Evolutionary conservation across 2,797 vertebrate species (phyloP).

Genomic region (Chromobotia macracanthus): DNA sequence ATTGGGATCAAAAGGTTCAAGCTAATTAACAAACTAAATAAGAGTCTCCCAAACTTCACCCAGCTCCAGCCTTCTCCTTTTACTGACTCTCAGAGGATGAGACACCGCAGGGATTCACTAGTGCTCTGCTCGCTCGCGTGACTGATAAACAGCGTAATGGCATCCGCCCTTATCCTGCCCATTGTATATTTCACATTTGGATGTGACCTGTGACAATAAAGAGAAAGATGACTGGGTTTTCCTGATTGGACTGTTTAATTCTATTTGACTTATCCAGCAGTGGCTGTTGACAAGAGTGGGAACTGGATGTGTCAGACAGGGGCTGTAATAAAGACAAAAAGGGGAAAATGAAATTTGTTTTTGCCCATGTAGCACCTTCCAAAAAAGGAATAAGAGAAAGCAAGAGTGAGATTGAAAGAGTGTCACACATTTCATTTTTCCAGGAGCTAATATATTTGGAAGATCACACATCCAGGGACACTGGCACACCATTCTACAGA

Average conservation of each 20-base stretch:
- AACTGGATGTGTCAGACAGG: conserved; percentile 74
- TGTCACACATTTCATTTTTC: conserved; percentile 70
- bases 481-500: conserved; percentile 64
- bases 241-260: conserved; percentile 68
- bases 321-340: conserved; percentile 82
- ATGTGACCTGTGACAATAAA: conserved; percentile 43
- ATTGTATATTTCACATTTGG: conserved; percentile 19
- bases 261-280: conserved; percentile 70
- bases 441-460: conserved; percentile 70
- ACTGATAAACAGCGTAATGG: neutral
- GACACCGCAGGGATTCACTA: conserved; percentile 44
- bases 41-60: conserved; percentile 71
- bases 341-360: conserved; percentile 80
- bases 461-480: conserved; percentile 65
- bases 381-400: conserved; percentile 27
- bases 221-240: conserved; percentile 64
- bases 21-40: conserved; percentile 84
- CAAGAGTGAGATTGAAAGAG: conserved; percentile 51
- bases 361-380: conserved; percentile 74
- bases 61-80: conserved; percentile 41
- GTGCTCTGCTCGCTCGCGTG: neutral
- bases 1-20: conserved; percentile 83
- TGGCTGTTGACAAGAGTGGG: conserved; percentile 64
- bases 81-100: conserved; percentile 46
- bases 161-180: conserved; percentile 21